Evolutionary conservation across 2,113 vertebrate genomes (phyloP).

Genomic region (Corythornis vintsioides): DNA sequence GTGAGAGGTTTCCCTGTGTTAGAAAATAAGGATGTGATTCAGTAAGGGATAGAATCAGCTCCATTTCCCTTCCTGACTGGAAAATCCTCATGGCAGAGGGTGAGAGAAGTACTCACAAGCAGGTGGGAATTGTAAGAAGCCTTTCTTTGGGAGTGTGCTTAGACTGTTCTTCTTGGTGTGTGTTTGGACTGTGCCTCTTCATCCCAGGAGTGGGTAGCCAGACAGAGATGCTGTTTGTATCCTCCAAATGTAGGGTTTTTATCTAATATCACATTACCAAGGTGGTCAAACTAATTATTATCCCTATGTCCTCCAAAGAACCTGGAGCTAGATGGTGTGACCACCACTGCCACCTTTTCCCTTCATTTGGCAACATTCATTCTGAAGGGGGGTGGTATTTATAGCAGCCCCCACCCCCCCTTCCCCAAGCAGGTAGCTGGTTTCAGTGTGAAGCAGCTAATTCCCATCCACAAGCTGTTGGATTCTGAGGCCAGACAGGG

Average conservation of each 20-base stretch:
- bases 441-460: background rate
- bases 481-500: background rate
- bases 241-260: background rate
- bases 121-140: background rate
- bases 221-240: background rate
- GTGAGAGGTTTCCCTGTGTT: background rate
- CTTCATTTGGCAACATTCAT: background rate
- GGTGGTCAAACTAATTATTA: background rate
- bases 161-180: background rate
- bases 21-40: background rate
- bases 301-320: background rate
- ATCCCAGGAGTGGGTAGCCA: background rate
- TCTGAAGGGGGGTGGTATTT: background rate
- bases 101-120: background rate
- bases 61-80: background rate
- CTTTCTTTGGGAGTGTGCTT: background rate
- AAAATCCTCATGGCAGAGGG: background rate
- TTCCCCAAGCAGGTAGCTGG: too few species aligned
- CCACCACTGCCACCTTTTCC: rapidly evolving
- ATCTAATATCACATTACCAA: background rate
- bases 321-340: rapidly evolving
- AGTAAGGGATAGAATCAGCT: background rate
- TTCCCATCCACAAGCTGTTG: background rate
- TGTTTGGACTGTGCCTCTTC: background rate
- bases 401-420: background rate